Evolutionary conservation across 2,888 invertebrate species (phyloP).

Genomic region (Hesperia comma): DNA sequence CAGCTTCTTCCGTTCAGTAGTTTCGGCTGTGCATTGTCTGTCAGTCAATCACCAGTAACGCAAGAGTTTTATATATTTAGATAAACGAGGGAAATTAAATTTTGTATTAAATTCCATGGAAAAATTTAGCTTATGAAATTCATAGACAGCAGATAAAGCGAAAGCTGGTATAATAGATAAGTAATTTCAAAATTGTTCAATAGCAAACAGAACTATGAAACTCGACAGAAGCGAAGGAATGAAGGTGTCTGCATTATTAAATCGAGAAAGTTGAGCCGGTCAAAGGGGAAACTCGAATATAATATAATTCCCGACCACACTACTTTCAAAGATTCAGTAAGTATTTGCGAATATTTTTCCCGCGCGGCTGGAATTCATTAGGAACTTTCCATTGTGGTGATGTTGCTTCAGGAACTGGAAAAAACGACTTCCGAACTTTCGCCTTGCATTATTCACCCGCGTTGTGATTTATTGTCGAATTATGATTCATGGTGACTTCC

Average conservation of each 20-base stretch:
- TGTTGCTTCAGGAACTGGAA: conserved; percentile 43
- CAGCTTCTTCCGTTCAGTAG: too few relatives aligned
- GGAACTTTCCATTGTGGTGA: conserved; percentile 49
- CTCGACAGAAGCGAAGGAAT: background rate
- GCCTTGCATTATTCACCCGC: conserved; percentile 58
- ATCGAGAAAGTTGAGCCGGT: conserved; percentile 8
- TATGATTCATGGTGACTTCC: conserved; percentile 27
- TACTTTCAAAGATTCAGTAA: conserved; percentile 22
- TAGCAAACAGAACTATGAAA: background rate
- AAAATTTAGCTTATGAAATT: too few relatives aligned
- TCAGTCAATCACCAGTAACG: too few relatives aligned
- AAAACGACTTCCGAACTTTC: conserved; percentile 48
- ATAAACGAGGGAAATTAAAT: too few relatives aligned
- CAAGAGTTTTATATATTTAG: too few relatives aligned
- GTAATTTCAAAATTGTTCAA: background rate
- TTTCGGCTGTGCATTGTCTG: too few relatives aligned
- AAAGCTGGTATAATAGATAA: background rate
- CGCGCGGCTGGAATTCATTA: conserved; percentile 55
- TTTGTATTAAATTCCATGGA: too few relatives aligned
- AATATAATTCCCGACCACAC: conserved; percentile 17
- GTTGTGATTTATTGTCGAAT: conserved; percentile 40
- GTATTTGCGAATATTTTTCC: conserved; percentile 47
- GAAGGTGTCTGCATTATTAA: conserved; percentile 17
- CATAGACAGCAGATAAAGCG: too few relatives aligned
- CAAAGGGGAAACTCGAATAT: conserved; percentile 21